Evolutionary conservation across 2,797 vertebrate genomes (phyloP).

Genomic region (Tinamus major): DNA sequence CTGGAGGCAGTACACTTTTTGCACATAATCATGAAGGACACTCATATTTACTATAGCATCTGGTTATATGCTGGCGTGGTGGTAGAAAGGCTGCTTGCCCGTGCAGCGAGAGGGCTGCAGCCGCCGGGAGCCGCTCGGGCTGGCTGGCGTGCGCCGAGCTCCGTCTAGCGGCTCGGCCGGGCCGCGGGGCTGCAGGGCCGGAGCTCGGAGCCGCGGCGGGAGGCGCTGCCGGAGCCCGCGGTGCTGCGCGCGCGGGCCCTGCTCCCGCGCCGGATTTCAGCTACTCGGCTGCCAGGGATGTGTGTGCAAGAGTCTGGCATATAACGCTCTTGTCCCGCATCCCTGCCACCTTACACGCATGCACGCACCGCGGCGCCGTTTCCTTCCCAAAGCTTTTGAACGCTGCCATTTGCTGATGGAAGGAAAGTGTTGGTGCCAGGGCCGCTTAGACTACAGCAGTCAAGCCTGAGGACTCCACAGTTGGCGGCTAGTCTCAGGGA

Average conservation of each 20-base stretch:
- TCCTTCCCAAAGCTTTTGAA: rapidly evolving
- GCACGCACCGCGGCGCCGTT: rapidly evolving
- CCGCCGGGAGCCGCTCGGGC: rapidly evolving
- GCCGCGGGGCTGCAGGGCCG: too few species aligned
- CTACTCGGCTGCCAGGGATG: rapidly evolving
- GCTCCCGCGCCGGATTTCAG: neutral
- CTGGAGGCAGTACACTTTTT: rapidly evolving
- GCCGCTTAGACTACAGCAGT: neutral
- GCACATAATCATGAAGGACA: rapidly evolving
- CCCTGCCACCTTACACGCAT: neutral
- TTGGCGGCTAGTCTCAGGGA: rapidly evolving
- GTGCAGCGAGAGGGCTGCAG: rapidly evolving
- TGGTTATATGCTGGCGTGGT: rapidly evolving
- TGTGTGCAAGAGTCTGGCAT: rapidly evolving
- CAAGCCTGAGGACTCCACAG: neutral
- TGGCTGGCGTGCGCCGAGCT: neutral
- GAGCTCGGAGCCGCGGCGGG: too few species aligned
- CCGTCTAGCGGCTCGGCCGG: neutral
- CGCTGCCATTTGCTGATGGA: neutral
- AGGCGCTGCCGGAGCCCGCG: too few species aligned
- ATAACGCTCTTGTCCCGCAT: rapidly evolving
- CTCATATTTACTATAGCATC: rapidly evolving
- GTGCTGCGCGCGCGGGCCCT: too few species aligned
- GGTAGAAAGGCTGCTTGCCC: rapidly evolving
- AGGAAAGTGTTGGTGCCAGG: neutral